Evolutionary conservation across 1,140 invertebrate species (phyloP), one percentile per base, ranked within the genome.

Genomic region (Thalassaphorura encarpata): DNA sequence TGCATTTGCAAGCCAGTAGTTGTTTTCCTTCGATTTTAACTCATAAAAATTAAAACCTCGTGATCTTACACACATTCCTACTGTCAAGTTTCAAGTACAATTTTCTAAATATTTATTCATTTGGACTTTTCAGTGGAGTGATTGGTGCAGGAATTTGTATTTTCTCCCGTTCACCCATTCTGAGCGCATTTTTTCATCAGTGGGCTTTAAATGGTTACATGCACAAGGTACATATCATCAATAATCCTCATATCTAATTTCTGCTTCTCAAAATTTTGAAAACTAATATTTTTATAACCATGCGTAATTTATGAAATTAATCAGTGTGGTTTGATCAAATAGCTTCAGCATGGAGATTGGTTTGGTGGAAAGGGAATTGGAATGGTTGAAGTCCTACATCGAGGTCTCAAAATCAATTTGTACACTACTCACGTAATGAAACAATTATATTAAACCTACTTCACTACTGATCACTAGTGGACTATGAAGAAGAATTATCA

Each of bases 331-430:
- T n/a, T n/a, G n/a, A n/a, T n/a, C n/a, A n/a, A n/a, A 3, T 33
- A 62, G 73, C 78, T 97, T 61, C 87, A 92, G 45, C 93, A 97
- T 73, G 94, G 89, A 1, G 94, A 97, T 70, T 98, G 94, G 94
- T 97, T 95, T 75, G 94, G 90, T 49, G 94, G 93, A 6, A 97
- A 97, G 79, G 92, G 92, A 33, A 82, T 97, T 49, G 93, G 90
- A 13, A 71, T 97, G n/a, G 91, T 86, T 66, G 80, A 79, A 66
- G 76, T 95, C 11, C 73, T 81, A 57, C 71, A 80, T 54, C 73
- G 79, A 19, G 80, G 84, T 55, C 73, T 84, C 51, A 75, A 77
- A 48, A 74, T 97, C 21, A 85, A 92, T 74, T 70, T 97, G 58
- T 97, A 95, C 71, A 83, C 83, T 57, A 86, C 91, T 63, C 93